A percentile compares a stretch with the other conserved stretches of the same genome.
Evolutionary conservation across 2,888 invertebrate genomes (phyloP).

Genomic region (Buathra laborator): DNA sequence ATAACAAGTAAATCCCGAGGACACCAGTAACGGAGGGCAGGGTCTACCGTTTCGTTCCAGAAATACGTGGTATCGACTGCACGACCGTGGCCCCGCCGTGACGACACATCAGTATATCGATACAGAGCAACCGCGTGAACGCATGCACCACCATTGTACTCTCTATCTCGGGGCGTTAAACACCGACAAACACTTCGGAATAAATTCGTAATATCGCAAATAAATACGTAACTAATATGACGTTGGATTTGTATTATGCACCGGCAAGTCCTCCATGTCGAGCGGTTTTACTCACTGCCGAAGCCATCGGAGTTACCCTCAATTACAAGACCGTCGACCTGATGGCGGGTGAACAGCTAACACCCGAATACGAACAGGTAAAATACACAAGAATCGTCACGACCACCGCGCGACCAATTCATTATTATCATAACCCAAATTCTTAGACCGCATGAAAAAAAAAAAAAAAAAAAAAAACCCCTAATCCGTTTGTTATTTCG

Average conservation of each 20-base stretch:
- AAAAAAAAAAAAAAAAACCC: not conserved
- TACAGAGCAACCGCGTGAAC: slow-evolving; percentile 35
- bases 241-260: slow-evolving; percentile 80
- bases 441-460: not conserved
- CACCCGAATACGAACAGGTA: slow-evolving; percentile 84
- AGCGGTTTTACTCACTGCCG: slow-evolving; percentile 82
- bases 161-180: not conserved
- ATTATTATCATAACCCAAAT: not conserved
- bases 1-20: not conserved
- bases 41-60: slow-evolving; percentile 37
- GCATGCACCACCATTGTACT: not conserved
- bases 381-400: not conserved
- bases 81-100: slow-evolving; percentile 54
- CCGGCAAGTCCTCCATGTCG: slow-evolving; percentile 83
- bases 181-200: not conserved
- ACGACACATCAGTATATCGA: slow-evolving; percentile 48
- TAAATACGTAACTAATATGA: slow-evolving; percentile 70
- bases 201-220: not conserved
- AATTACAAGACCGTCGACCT: slow-evolving; percentile 82
- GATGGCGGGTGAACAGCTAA: slow-evolving; percentile 82
- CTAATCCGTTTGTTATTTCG: not conserved
- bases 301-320: slow-evolving; percentile 82
- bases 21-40: not conserved
- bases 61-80: slow-evolving; percentile 56
- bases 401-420: not conserved